Base-by-base conservation (phyloP, 2,113 vertebrate species). In the Phylloscopus whistleri region DNA sequence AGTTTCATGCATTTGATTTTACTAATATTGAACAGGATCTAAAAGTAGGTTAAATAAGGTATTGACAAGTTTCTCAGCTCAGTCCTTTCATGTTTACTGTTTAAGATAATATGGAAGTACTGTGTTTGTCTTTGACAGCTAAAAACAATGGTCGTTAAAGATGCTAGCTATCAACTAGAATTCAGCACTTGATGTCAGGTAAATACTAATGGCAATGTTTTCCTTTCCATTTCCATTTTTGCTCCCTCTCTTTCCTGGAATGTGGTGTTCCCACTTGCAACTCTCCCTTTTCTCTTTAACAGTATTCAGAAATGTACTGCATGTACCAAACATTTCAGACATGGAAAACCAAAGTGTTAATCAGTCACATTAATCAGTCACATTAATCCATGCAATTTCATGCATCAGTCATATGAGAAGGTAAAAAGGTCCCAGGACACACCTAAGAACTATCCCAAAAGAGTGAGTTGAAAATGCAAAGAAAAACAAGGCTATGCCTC, bases 181-280 rank as follows among this genome's bases (percentile, higher is more conserved):
- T 73, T 64, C 55, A 86, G 8, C 15, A 23, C 7, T 33, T 31
- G 3, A 10, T 51, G 11, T 8, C 46, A 75, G 16, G 22, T 33
- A 52, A 69, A 73, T 59, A 49, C 7, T 23, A 16, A 15, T 16
- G 31, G 8, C 4, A 31, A 46, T 2, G 0, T 43, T 60, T 87
- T 82, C 10, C 4, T 81, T 75, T 72, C 21, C 12, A 4, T 9
- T 91, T 69, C 13, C 16, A 24, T 78, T 87, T 94, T 44, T 80
- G 9, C 5, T 75, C 8, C 8, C 11, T 55, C 26, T 64, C 9
- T 90, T n/a, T 39, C 26, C 14, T 37, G 19, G 9, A 49, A 6
- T 27, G 16, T 1, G 0, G 2, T 67, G 27, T 18, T 84, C 7
- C 26, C 13, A 30, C 48, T 56, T 49, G 31, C 1, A 17, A n/a